Evolutionary conservation across 2,113 vertebrate genomes (phyloP), one percentile per base, ranked within the genome.

Genomic region (Syngnathus scovelli): DNA sequence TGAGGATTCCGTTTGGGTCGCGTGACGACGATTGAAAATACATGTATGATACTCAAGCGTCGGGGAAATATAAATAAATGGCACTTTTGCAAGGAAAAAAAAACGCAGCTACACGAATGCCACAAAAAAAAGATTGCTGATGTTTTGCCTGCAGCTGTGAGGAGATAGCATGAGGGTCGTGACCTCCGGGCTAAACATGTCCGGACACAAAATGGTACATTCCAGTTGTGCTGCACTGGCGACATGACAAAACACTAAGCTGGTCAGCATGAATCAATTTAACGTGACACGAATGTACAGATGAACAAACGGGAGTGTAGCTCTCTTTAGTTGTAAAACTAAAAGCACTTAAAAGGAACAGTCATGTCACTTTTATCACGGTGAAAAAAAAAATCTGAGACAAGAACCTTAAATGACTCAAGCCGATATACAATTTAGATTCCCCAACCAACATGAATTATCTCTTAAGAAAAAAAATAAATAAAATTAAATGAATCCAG

Each of bases 171-270:
- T 15, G 23, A 7, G 27, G 15, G 23, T 15, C 15, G 1, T 58
- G 27, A 58, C 27, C 55, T 13, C 27, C 3, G 10, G 7, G 6
- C 23, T 33, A 36, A 33, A 58, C 55, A 16, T 58, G 55, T 58
- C 55, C 55, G 18, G 55, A 58, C 55, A 3, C 55, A 58, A 58
- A 58, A 36, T 36, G 55, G 12, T 58, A 58, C 55, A 58, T 58
- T 58, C 55, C 55, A 36, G 27, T 13, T 15, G 8, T 58, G 5
- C 36, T 58, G 13, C 27, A 36, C 27, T 58, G 55, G 55, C 55
- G 36, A 58, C 55, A 58, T 36, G 55, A 18, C 27, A 58, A 58
- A 58, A 27, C 55, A 58, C 27, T 58, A 58, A 36, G 27, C 55
- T 33, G 7, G 55, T 58, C 55, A 58, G 55, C 55, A 16, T 16